phyloP scores from a whole-genome alignment of 2,113 vertebrate genomes.

The Phylloscopus trochiloides region DNA sequence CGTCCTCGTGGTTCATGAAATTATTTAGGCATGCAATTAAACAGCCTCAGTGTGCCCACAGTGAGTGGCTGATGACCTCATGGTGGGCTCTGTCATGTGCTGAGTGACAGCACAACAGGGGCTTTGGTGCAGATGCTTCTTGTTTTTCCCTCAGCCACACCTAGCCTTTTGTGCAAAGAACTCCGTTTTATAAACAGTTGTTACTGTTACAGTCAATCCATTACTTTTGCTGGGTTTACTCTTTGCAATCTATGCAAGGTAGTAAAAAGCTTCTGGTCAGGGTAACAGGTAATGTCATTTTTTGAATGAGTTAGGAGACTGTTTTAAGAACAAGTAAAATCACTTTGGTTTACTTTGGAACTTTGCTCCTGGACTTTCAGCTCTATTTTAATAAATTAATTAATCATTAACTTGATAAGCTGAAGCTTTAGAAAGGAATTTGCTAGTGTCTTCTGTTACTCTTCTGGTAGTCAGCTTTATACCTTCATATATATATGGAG shows the following conservation, averaged over 20 bases:
- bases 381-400: background rate
- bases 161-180: background rate
- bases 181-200: background rate
- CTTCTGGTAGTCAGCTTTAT: background rate
- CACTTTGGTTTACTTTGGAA: background rate
- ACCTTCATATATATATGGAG: background rate
- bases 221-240: background rate
- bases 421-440: background rate
- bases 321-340: background rate
- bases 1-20: background rate
- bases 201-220: background rate
- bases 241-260: background rate
- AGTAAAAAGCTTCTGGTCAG: background rate
- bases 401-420: background rate
- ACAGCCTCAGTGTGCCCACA: background rate
- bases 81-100: background rate
- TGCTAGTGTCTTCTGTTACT: background rate
- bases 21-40: rapidly evolving
- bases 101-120: background rate
- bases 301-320: background rate
- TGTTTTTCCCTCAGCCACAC: background rate
- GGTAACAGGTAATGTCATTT: background rate
- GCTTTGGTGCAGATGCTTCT: background rate
- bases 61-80: background rate
- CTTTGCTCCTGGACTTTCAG: background rate